These are phyloP conservation scores for Apus apus DNA, from an alignment of 2,113 vertebrate genomes.

Conservation along the genomic window DNA sequence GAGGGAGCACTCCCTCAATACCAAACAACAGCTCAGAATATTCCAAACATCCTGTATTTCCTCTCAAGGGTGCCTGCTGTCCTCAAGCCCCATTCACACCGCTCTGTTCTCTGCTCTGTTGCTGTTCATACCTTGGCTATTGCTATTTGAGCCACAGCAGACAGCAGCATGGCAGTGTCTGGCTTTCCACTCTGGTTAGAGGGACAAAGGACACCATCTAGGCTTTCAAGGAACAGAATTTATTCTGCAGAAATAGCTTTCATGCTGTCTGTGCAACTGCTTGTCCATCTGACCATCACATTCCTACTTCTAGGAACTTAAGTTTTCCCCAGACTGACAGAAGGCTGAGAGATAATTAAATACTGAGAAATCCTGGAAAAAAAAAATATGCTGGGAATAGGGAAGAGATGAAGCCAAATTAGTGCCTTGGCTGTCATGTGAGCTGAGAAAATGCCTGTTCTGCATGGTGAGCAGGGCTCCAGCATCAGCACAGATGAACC, in stretches of 20 bases:
- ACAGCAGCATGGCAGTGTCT: not conserved
- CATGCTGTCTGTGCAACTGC: not conserved
- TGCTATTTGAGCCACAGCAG: not conserved
- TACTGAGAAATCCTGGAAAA: not conserved
- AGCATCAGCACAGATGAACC: rapidly evolving
- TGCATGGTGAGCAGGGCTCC: not conserved
- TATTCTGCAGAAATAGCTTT: not conserved
- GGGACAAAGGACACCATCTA: not conserved
- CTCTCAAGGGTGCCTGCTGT: not conserved
- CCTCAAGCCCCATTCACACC: not conserved
- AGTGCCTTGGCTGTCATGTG: not conserved
- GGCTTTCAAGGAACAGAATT: not conserved
- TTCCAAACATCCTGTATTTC: not conserved
- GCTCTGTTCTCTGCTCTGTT: not conserved
- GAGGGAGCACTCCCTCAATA: not conserved
- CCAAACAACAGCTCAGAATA: not conserved
- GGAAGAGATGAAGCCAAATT: not conserved
- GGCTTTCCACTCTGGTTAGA: not conserved
- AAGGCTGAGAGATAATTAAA: slow-evolving; percentile 37
- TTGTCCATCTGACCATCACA: slow-evolving; percentile 20
- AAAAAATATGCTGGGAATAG: not conserved
- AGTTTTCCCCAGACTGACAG: not conserved
- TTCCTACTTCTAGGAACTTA: not conserved
- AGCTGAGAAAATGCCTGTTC: not conserved
- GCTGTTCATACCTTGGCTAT: not conserved